Base-by-base conservation (phyloP, 2,888 invertebrate genomes). In the Liposcelis brunnea region DNA sequence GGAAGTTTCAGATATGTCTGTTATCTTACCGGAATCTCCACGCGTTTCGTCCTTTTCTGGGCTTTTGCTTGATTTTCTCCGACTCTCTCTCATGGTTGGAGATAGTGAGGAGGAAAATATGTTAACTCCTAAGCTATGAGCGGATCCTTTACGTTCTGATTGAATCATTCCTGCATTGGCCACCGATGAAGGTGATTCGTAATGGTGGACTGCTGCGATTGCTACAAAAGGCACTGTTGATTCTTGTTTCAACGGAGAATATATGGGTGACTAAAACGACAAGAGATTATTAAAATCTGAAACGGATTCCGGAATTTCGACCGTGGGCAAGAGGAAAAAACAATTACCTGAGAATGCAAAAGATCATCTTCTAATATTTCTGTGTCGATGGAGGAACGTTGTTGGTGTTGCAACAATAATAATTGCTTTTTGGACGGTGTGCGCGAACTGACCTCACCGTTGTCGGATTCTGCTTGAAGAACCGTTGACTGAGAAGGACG, bases 1-100 rank as follows among this genome's bases (percentile, higher is more conserved):
- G 34, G 87, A 87, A 56, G 85, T 85, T 66, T 87, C 87, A n/a
- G 85, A 85, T 44, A 84, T 69, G 58, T 87, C 86, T 31, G 73
- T 53, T 21, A 55, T 56, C 47, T 49, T 52, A 26, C 53, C 52
- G 11, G 53, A 54, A 42, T 54, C 53, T 35, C 52, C 50, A 42
- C 53, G 47, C 34, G 49, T 52, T 35, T 35, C 15, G 7, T 14
- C 40, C 21, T 40, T 40, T 5, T 40, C 40, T 18, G 40, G 40
- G 19, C 40, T 40, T 40, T 40, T 40, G 15, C 7, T 19, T n/a
- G 21, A 21, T 40, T 40, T 40, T 19, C 40, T 40, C 6, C 37
- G 8, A 7, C 12, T 18, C 6, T 40, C 40, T 18, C 40, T 14
- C 12, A 10, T 8, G 37, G 15, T 18, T 10, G 40, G 40, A 6